phyloP scores from a whole-genome alignment of 2,113 vertebrate genomes.

The Seriola rivoliana region DNA sequence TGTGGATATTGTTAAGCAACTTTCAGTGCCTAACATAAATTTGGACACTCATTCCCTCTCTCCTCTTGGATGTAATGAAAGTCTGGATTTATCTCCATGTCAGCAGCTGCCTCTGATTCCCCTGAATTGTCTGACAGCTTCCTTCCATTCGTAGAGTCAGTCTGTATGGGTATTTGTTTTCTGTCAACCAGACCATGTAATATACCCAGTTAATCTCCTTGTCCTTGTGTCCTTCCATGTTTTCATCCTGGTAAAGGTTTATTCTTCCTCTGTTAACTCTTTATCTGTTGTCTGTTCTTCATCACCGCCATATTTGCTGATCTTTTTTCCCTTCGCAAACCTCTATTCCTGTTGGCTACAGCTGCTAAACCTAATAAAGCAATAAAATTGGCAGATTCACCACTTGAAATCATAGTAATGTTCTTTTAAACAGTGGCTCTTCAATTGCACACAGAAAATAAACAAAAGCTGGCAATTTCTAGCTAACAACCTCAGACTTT shows the following conservation, averaged over 20 bases:
- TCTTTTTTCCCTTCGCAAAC: not conserved
- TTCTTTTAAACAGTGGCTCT: too few relatives aligned
- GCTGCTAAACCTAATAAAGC: not conserved
- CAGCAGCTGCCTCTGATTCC: conserved; percentile 12
- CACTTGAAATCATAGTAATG: too few relatives aligned
- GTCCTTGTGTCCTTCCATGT: not conserved
- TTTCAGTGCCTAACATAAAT: conserved; percentile 11
- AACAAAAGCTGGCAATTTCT: too few relatives aligned
- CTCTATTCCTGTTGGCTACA: not conserved
- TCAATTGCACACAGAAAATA: too few relatives aligned
- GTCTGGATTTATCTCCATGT: conserved; percentile 35
- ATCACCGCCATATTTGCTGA: not conserved
- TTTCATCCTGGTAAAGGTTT: not conserved
- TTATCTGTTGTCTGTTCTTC: not conserved
- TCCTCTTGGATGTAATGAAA: conserved; percentile 31
- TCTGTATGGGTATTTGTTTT: not conserved
- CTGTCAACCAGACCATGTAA: not conserved
- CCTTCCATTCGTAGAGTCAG: not conserved
- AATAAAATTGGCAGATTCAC: too few relatives aligned
- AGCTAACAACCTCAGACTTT: too few relatives aligned
- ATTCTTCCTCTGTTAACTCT: not conserved
- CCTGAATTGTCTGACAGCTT: conserved; percentile 8
- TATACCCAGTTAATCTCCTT: conserved; percentile 14
- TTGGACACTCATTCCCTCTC: not conserved
- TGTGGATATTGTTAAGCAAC: conserved; percentile 12